phyloP scores from a whole-genome alignment of 2,113 vertebrate genomes.

The Thryonomys swinderianus region DNA sequence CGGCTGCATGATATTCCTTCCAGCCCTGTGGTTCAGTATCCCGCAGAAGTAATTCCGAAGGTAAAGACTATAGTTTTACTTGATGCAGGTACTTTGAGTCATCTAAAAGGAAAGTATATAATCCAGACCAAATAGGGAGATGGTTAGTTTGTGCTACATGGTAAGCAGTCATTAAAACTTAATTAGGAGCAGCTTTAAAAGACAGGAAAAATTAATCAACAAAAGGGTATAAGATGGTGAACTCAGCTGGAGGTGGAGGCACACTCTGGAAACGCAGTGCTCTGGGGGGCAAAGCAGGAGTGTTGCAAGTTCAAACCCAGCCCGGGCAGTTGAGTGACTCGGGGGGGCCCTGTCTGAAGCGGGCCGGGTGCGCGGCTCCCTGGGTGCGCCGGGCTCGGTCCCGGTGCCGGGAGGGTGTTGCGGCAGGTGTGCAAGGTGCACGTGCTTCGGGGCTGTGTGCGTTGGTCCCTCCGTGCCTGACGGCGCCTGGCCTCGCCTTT shows the following conservation, averaged over 20 bases:
- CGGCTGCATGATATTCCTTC: background rate
- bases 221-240: constrained; percentile 1
- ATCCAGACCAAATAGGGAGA: background rate
- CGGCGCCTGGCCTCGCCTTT: no score
- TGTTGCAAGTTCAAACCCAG: background rate
- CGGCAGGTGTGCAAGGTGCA: no score
- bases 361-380: background rate
- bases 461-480: no score
- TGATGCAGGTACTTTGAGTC: constrained; percentile 13
- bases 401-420: no score
- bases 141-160: background rate
- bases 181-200: constrained; percentile 24
- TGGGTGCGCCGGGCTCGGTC: no score
- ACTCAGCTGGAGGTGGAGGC: background rate
- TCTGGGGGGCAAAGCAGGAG: background rate
- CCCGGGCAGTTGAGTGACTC: background rate
- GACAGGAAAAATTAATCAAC: background rate
- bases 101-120: constrained; percentile 10
- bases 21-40: background rate
- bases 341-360: background rate
- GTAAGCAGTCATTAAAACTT: background rate
- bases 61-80: background rate
- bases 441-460: no score
- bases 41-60: background rate
- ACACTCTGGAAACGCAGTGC: background rate